Conservation (phyloP, 2,888 invertebrate genomes). For the Chrysotoxum bicinctum region DNA sequence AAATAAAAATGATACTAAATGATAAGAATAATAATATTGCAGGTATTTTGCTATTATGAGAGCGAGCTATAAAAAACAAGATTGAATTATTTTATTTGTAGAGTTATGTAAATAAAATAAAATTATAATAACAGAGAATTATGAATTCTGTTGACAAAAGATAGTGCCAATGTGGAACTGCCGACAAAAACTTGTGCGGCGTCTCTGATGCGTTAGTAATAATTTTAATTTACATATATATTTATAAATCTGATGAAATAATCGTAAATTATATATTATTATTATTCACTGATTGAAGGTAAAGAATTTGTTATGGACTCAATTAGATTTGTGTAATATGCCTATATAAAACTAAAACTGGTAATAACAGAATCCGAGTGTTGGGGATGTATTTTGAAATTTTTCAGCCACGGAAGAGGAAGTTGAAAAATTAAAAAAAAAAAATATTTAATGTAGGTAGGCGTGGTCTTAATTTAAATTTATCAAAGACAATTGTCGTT, state of each 20-base stretch:
- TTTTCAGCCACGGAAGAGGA: too few species aligned
- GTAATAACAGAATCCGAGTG: neutral
- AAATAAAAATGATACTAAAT: constrained; percentile 14
- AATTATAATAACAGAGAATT: constrained; percentile 33
- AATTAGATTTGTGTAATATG: neutral
- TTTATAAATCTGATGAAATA: constrained; percentile 29
- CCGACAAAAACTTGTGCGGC: neutral
- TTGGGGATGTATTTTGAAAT: neutral
- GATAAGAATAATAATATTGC: constrained; percentile 46
- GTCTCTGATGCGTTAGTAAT: constrained; percentile 14
- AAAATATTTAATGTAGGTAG: too few species aligned
- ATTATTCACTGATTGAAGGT: neutral
- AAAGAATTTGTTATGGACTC: neutral
- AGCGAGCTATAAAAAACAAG: neutral
- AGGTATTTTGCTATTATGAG: neutral
- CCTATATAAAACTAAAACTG: neutral
- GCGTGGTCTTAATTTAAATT: too few species aligned
- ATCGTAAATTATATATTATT: constrained; percentile 10
- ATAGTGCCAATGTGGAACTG: constrained; percentile 17
- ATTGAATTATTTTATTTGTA: constrained; percentile 28
- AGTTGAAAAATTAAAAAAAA: too few species aligned
- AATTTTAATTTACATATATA: constrained; percentile 7
- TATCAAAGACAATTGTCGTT: too few species aligned
- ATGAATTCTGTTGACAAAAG: constrained; percentile 24
- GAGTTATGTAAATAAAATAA: constrained; percentile 30